These are phyloP conservation scores for Pocota personata DNA, from an alignment of 2,888 invertebrate genomes.

Conservation along the genomic window DNA sequence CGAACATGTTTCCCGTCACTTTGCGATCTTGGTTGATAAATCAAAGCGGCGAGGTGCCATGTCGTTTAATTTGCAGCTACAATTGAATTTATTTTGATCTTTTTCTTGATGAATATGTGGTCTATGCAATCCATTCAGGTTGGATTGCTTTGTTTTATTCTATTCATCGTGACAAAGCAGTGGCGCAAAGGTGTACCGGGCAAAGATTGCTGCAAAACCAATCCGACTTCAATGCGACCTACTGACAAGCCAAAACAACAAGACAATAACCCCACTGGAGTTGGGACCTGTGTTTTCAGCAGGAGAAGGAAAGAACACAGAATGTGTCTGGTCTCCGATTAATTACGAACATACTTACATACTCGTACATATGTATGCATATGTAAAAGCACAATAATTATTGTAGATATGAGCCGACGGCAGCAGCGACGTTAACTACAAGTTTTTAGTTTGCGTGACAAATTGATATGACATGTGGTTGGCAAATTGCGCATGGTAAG, in stretches of 20 bases:
- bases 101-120: conserved; percentile 45
- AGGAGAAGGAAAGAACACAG: conserved; percentile 19
- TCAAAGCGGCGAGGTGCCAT: conserved; percentile 73
- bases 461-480: conserved; percentile 73
- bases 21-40: conserved; percentile 69
- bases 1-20: conserved; percentile 71
- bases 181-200: neutral
- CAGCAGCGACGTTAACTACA: conserved; percentile 47
- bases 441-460: conserved; percentile 71
- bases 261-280: conserved; percentile 47
- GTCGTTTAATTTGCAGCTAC: conserved; percentile 73
- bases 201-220: conserved; percentile 25
- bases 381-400: conserved; percentile 73
- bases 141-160: conserved; percentile 39
- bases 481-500: conserved; percentile 69
- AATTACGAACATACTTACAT: no score
- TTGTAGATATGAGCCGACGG: conserved; percentile 68
- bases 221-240: conserved; percentile 43
- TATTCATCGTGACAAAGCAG: neutral
- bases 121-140: conserved; percentile 1
- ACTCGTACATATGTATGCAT: no score
- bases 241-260: conserved; percentile 58
- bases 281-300: neutral
- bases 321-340: conserved; percentile 49
- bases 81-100: conserved; percentile 73